Evolutionary conservation across 2,888 invertebrate genomes (phyloP).

Genomic region (Deilephila porcellus): DNA sequence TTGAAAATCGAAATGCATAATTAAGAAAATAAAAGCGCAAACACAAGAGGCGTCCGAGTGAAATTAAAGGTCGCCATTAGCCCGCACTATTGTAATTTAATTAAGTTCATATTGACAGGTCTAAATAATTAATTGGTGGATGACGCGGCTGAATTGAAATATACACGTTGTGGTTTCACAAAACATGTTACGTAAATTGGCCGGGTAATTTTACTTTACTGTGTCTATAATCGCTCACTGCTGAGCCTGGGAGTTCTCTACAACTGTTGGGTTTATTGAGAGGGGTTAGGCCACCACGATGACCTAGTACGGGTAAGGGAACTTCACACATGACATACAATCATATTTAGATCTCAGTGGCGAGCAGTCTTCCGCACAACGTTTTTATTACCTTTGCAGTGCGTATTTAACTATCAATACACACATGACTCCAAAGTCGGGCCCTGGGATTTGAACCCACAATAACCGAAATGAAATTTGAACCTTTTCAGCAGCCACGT

Average conservation of each 20-base stretch:
- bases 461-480: too few species aligned
- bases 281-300: too few species aligned
- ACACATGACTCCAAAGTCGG: too few species aligned
- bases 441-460: too few species aligned
- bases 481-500: too few species aligned
- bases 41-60: conserved; percentile 15
- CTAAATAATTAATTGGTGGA: conserved; percentile 57
- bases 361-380: too few species aligned
- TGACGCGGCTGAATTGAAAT: conserved; percentile 45
- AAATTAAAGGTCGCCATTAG: conserved; percentile 46
- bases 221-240: neutral
- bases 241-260: neutral
- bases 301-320: too few species aligned
- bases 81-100: conserved; percentile 53
- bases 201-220: conserved; percentile 9
- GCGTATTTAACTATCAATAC: too few species aligned
- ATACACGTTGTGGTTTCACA: conserved; percentile 32
- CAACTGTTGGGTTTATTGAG: too few species aligned
- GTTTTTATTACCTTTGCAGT: too few species aligned
- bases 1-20: conserved; percentile 20
- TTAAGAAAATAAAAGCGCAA: conserved; percentile 12
- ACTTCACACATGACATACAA: too few species aligned
- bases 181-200: conserved; percentile 26
- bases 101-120: conserved; percentile 62
- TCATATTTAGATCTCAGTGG: too few species aligned